Evolutionary conservation across 2,797 vertebrate genomes (phyloP).

Genomic region (Acropternis orthonyx): DNA sequence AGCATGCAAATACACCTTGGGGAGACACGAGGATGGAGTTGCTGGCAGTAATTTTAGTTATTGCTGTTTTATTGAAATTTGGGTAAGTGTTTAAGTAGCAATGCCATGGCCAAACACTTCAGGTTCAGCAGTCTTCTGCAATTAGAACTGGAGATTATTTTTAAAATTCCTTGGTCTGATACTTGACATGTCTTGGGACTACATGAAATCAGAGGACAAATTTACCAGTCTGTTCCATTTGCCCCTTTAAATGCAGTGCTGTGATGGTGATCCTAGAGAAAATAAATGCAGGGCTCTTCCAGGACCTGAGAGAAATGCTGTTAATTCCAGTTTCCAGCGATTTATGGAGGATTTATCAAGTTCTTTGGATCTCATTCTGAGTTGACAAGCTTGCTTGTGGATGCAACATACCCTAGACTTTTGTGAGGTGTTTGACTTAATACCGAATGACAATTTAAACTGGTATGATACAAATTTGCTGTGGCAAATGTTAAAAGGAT

Average conservation of each 20-base stretch:
- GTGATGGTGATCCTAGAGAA: neutral
- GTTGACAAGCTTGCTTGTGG: neutral
- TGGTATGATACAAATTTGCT: slow-evolving; percentile 17
- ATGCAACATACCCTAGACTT: neutral
- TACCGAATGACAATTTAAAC: neutral
- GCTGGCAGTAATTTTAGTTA: neutral
- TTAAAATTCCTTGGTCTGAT: neutral
- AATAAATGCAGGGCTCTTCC: neutral
- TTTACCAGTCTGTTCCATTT: neutral
- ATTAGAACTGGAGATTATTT: neutral
- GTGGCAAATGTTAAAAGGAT: slow-evolving; percentile 41
- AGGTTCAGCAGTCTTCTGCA: neutral
- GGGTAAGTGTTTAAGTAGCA: neutral
- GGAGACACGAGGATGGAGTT: neutral
- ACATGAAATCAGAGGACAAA: neutral
- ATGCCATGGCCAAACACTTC: neutral
- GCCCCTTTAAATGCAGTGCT: neutral
- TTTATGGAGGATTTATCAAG: neutral
- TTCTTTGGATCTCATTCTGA: neutral
- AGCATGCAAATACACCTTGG: neutral
- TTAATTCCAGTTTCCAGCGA: neutral
- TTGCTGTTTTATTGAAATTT: neutral
- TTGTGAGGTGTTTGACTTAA: slow-evolving; percentile 11
- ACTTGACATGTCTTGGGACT: neutral
- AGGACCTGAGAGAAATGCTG: neutral